Evolutionary conservation across 1,140 invertebrate genomes (phyloP).

Genomic region (Caenorhabditis latens): DNA sequence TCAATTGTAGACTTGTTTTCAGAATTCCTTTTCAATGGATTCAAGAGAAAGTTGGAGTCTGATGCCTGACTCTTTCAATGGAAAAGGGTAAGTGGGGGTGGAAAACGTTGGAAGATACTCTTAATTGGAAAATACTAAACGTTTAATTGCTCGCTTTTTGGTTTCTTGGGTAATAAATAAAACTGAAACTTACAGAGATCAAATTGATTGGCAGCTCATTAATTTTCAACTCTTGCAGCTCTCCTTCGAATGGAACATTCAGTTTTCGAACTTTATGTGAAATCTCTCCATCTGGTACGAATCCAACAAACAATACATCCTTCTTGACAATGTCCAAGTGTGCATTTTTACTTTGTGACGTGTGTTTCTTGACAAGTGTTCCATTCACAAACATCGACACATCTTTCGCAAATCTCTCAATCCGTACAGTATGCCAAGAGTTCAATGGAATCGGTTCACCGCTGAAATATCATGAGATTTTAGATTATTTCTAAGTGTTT

Average conservation of each 20-base stretch:
- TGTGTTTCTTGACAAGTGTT: constrained; percentile 33
- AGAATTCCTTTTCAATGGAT: not conserved
- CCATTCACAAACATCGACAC: constrained; percentile 51
- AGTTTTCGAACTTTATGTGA: constrained; percentile 50
- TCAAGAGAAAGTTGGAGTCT: not conserved
- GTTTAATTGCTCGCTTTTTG: not conserved
- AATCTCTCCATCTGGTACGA: constrained; percentile 25
- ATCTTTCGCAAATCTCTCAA: constrained; percentile 43
- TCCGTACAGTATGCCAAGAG: constrained; percentile 55
- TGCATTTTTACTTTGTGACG: constrained; percentile 53
- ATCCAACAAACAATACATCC: constrained; percentile 43
- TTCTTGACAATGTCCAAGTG: constrained; percentile 55
- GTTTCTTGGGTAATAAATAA: not conserved
- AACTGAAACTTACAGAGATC: constrained; percentile 31
- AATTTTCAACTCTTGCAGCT: constrained; percentile 13
- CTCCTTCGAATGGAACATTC: constrained; percentile 38
- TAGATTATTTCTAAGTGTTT: not conserved
- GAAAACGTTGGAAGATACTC: too few relatives aligned
- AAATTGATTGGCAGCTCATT: constrained; percentile 52
- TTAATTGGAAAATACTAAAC: not conserved
- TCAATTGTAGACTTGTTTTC: constrained; percentile 13
- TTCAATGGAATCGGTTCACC: constrained; percentile 45
- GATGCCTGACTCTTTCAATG: not conserved
- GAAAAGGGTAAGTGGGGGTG: not conserved
- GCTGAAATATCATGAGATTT: not conserved